Base-by-base conservation (phyloP, 2,888 invertebrate species). In the Dermolepida albohirtum region DNA sequence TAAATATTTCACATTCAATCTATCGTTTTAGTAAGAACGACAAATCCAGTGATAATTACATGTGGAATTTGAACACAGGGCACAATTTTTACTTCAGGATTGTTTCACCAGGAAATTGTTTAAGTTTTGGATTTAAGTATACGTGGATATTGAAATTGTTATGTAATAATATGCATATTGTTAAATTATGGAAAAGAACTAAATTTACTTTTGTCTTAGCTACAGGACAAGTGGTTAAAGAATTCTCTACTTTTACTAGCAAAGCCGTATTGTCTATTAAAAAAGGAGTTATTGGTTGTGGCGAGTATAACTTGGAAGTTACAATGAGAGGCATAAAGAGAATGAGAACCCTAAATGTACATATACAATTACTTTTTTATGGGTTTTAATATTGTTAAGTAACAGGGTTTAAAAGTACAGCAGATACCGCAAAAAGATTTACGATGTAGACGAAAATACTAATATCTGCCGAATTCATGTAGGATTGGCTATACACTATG, bases 1-100 rank as follows among this genome's bases (percentile, higher is more conserved):
- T 1, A 34, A 34, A 2, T 34, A 34, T 8, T 34, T 5, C 6
- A 22, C 10, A 12, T 14, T 54, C 8, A 12, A 59, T 12, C 5
- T 12, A 41, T n/a, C n/a, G 14, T 59, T 64, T 1, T 10, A 66
- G 66, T 12, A 55, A 49, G 41, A 57, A 55, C 12, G 55, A 57
- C 41, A 57, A 57, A 22, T 27, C 39, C 29, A 40, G 14, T 5
- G 8, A 6, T 2, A 66, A 66, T 12, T 49, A 49, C n/a, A 17
- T 57, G 22, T 66, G 66, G 66, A 57, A 55, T 49, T 40, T 57
- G 12, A 50, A 55, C 14, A 50, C 34, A 8, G 29, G 47, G 6
- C 57, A 57, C 2, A 43, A 66, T 27, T 47, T 44, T 14, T 57
- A 55, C 40, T 66, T 66, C 6, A 55, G 43, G n/a, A 47, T 66